A percentile compares a stretch with the other conserved stretches of the same genome.
These are phyloP conservation scores for Dasysyrphus albostriatus DNA, from an alignment of 2,888 invertebrate species.

Conservation along the genomic window DNA sequence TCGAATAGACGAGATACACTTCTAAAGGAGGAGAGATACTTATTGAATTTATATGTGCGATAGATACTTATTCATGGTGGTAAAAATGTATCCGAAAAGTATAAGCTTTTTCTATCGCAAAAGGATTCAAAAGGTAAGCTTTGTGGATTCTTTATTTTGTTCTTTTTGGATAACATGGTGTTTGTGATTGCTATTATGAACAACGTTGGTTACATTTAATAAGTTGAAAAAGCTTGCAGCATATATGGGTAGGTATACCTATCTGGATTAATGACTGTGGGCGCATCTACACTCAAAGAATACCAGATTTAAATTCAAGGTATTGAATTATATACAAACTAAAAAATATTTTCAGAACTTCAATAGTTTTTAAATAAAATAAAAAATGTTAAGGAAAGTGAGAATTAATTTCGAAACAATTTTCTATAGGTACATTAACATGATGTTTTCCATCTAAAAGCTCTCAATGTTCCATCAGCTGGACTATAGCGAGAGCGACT, in stretches of 20 bases:
- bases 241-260: no score
- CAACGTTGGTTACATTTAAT: background rate
- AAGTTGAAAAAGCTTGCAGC: background rate
- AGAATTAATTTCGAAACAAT: background rate
- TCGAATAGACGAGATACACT: slow-evolving; percentile 56
- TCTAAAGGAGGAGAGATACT: slow-evolving; percentile 66
- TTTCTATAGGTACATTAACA: background rate
- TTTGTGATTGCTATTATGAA: background rate
- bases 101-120: slow-evolving; percentile 29
- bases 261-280: background rate
- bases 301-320: background rate
- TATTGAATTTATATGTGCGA: slow-evolving; percentile 62
- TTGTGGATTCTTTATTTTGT: slow-evolving; percentile 2
- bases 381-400: no score
- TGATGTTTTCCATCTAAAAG: background rate
- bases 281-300: background rate
- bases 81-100: slow-evolving; percentile 23
- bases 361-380: background rate
- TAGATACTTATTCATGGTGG: slow-evolving; percentile 23
- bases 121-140: slow-evolving; percentile 58
- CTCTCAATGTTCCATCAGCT: background rate
- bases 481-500: background rate
- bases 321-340: background rate
- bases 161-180: background rate
- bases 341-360: no score